These are phyloP conservation scores for Labia minor DNA, from an alignment of 2,888 invertebrate species.

Conservation along the genomic window DNA sequence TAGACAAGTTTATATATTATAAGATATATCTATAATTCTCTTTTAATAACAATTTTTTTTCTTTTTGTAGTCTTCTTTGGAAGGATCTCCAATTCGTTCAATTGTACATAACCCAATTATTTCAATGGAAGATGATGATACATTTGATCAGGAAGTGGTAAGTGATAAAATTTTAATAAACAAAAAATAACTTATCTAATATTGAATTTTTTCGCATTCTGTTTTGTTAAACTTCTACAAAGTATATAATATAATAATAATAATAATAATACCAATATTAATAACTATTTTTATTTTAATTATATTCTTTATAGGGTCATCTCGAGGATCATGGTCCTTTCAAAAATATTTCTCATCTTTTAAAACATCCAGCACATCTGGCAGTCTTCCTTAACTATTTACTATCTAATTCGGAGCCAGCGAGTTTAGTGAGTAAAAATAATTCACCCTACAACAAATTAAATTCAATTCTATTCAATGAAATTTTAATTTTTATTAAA, in stretches of 20 bases:
- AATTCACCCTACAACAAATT: too few relatives aligned
- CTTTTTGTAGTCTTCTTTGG: background rate
- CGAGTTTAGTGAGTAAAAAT: conserved; percentile 47
- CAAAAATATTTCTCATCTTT: conserved; percentile 66
- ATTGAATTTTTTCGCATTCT: too few relatives aligned
- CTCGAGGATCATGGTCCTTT: conserved; percentile 82
- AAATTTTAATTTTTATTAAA: too few relatives aligned
- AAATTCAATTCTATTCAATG: too few relatives aligned
- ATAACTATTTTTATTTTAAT: too few relatives aligned
- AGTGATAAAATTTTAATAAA: conserved; percentile 34
- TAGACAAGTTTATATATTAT: background rate
- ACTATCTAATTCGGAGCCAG: conserved; percentile 70
- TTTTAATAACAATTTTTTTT: background rate
- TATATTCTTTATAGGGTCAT: conserved; percentile 47
- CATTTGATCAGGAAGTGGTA: conserved; percentile 74
- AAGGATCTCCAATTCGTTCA: background rate
- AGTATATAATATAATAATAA: too few relatives aligned
- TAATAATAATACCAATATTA: too few relatives aligned
- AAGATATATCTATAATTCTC: background rate
- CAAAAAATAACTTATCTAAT: too few relatives aligned
- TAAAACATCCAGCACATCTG: conserved; percentile 79
- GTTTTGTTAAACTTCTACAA: too few relatives aligned
- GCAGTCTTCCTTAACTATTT: conserved; percentile 92
- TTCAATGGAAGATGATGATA: conserved; percentile 92
- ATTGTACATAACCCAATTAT: conserved; percentile 52